These are phyloP conservation scores for Helobdella robusta DNA, from an alignment of 2,888 invertebrate species.

Conservation along the genomic window DNA sequence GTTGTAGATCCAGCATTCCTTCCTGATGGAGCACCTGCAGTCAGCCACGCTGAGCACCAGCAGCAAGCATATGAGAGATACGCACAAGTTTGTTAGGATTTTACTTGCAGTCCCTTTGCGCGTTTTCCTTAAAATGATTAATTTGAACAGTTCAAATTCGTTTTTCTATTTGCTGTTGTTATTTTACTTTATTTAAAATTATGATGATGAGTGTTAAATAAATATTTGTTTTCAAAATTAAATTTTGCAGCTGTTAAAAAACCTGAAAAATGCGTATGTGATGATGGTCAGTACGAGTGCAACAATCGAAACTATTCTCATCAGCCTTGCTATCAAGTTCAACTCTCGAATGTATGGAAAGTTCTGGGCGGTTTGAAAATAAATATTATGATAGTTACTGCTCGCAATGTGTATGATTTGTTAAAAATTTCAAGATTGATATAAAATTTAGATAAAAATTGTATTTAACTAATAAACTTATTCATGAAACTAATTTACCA, in stretches of 20 bases:
- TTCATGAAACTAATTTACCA: neutral
- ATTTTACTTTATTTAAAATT: no score
- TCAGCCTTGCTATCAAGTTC: conserved; percentile 12
- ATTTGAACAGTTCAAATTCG: neutral
- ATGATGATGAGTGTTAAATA: no score
- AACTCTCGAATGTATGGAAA: conserved; percentile 29
- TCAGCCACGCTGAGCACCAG: conserved; percentile 27
- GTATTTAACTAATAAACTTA: neutral
- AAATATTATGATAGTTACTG: neutral
- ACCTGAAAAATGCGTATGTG: conserved; percentile 27
- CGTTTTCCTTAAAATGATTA: conserved; percentile 18
- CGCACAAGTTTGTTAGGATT: conserved; percentile 28
- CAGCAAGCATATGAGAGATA: conserved; percentile 22
- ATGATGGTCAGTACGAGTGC: conserved; percentile 27
- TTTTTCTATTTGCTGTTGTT: no score
- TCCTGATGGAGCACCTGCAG: neutral
- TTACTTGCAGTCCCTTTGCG: conserved; percentile 19
- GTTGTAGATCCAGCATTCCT: conserved; percentile 26
- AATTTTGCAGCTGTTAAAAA: neutral
- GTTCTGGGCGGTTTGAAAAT: conserved; percentile 17
- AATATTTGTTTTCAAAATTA: neutral
- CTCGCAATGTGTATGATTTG: no score
- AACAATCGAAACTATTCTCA: conserved; percentile 25
- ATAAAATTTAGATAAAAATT: no score
- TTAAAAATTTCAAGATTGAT: no score